Evolutionary conservation across 2,113 vertebrate species (phyloP).

Genomic region (Salvelinus alpinus): DNA sequence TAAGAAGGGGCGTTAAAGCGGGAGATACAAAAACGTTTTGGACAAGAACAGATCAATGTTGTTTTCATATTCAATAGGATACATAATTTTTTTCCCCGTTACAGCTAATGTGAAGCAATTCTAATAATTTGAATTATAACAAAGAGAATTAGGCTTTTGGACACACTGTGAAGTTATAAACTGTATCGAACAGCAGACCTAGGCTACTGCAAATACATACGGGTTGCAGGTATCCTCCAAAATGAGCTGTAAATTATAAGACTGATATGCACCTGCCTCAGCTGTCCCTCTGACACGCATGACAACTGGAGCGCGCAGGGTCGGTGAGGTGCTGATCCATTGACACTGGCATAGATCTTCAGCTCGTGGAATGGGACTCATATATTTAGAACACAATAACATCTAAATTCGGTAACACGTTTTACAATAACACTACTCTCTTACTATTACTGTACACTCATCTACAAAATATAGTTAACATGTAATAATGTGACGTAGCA

Average conservation of each 20-base stretch:
- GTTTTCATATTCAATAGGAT: not conserved
- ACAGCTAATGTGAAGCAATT: too few species aligned
- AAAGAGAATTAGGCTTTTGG: too few species aligned
- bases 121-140: too few species aligned
- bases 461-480: too few species aligned
- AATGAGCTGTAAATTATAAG: not conserved
- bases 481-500: too few species aligned
- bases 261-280: not conserved
- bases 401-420: slow-evolving; percentile 18
- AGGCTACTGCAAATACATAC: not conserved
- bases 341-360: slow-evolving; percentile 17
- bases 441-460: not conserved
- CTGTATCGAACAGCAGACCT: too few species aligned
- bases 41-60: too few species aligned
- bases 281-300: slow-evolving; percentile 1
- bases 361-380: too few species aligned
- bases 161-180: too few species aligned
- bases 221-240: not conserved
- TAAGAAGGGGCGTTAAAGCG: slow-evolving; percentile 26
- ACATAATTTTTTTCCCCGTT: too few species aligned
- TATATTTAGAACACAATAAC: slow-evolving; percentile 10
- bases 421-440: slow-evolving; percentile 2
- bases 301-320: slow-evolving; percentile 39
- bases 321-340: slow-evolving; percentile 33
- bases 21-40: slow-evolving; percentile 40